Evolutionary conservation across 2,797 vertebrate genomes (phyloP), one percentile per base, ranked within the genome.

Genomic region (Darevskia mixta): DNA sequence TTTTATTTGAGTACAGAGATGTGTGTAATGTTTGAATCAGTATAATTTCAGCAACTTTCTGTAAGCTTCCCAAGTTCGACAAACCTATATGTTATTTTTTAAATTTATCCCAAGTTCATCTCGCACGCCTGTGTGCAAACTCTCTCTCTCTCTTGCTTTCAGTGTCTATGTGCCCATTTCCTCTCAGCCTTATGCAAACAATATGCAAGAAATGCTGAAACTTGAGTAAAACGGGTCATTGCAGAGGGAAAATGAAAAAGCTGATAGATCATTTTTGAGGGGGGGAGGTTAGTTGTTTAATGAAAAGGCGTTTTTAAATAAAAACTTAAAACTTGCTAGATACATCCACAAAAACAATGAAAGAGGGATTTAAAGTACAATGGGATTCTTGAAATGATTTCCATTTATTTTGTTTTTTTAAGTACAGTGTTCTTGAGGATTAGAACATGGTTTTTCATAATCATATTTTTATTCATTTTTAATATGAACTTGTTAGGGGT

Each of bases 171-270:
- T 95, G 91, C 96, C 94, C 94, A 95, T 96, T 96, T 96, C 84
- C 93, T 96, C 93, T 97, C 95, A 97, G 96, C 95, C 95, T 97
- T 96, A 96, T 97, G 95, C 96, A 96, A 97, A 97, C 95, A 96
- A 96, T 97, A 96, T 94, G 94, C 96, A 97, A 97, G 92, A 95
- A 95, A 93, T 95, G 93, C 95, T 96, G 95, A 97, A 96, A 96
- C 94, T 90, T 97, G 92, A 95, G 96, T 97, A 95, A 97, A 97
- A 96, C 92, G 91, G 94, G 94, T 97, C 95, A 96, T 86, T 94
- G 92, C 94, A 94, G 95, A 97, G 94, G 96, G 94, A 96, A 94
- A 95, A 95, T 95, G 89, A 94, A 95, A 95, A 95, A 93, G 95
- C 93, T 95, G 95, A 95, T 87, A 91, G 95, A 95, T 95, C 88